Evolutionary conservation across 2,797 vertebrate genomes (phyloP).

Genomic region (Trachurus trachurus): DNA sequence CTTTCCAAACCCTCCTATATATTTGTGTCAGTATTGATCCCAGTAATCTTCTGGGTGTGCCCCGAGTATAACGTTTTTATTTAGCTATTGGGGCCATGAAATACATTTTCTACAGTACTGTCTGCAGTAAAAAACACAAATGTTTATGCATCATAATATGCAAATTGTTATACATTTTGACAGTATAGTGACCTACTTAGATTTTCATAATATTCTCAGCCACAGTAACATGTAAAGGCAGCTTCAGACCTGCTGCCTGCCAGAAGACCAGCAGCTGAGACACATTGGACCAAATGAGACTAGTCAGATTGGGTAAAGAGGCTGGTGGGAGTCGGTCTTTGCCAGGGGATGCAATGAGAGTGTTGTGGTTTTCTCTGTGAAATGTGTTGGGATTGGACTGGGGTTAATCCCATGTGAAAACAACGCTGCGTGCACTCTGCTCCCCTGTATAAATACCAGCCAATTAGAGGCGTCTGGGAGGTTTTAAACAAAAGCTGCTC

Average conservation of each 20-base stretch:
- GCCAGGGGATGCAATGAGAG: conserved; percentile 68
- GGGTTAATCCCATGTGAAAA: conserved; percentile 84
- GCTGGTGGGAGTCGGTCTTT: conserved; percentile 58
- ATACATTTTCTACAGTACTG: too few relatives aligned
- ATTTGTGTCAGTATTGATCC: too few relatives aligned
- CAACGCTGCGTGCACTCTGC: conserved; percentile 71
- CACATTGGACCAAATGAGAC: conserved; percentile 33
- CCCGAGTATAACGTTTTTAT: too few relatives aligned
- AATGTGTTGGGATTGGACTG: conserved; percentile 69
- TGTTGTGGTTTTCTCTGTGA: conserved; percentile 66
- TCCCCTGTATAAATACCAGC: conserved; percentile 77
- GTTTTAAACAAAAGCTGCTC: conserved; percentile 48
- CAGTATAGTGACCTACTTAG: too few relatives aligned
- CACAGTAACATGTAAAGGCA: not conserved
- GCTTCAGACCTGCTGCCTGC: too few relatives aligned
- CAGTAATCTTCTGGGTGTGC: too few relatives aligned
- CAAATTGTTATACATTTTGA: too few relatives aligned
- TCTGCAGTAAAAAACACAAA: too few relatives aligned
- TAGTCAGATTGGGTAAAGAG: conserved; percentile 57
- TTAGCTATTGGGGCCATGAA: too few relatives aligned
- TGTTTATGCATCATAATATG: too few relatives aligned
- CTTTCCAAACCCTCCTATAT: too few relatives aligned
- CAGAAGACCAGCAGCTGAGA: conserved; percentile 23
- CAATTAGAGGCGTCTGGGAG: conserved; percentile 81
- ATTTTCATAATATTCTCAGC: not conserved